Evolutionary conservation across 1,140 invertebrate species (phyloP), one percentile per base, ranked within the genome.

Genomic region (Brachionus rotundiformis): DNA sequence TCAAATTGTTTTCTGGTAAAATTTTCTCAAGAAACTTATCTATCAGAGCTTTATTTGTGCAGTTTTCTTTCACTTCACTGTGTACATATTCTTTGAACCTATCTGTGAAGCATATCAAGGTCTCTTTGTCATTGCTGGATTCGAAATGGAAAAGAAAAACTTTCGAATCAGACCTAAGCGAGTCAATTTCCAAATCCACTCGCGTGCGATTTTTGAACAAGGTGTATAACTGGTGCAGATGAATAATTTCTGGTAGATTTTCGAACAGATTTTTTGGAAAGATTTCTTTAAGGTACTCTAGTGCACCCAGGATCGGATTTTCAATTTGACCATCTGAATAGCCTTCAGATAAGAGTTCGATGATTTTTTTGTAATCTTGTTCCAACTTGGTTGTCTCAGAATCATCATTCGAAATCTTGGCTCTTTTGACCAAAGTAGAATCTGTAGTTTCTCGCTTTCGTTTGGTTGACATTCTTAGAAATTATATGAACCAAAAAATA

Each of bases 211-310:
- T 79, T 36, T 63, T 36, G 36, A 54, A 39, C 47, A 79, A 39
- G 36, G 27, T 61, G 47, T 79, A 79, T n/a, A 79, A 39, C 59
- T 79, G 76, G 25, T 63, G 47, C 29, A 73, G 27, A 27, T 73
- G 68, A 44, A 73, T 73, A 8, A 73, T 73, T 44, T 73, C 36
- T 19, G 68, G 68, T 11, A 73, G 68, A 73, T 73, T 44, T 73
- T 73, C 68, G 19, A 73, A 73, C 68, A 73, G 8, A n/a, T 44
- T 73, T 25, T 41, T 19, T 73, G 68, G 68, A n/a, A 73, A 73
- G 7, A 73, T 41, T 7, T 8, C 4, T 44, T 44, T 73, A 10
- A 73, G 25, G 44, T 31, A 73, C 6, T 44, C 41, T 11, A 73
- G 27, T 44, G 68, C 68, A 11, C 44, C 23, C 23, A 73, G 8